Evolutionary conservation across 2,113 vertebrate genomes (phyloP).

Genomic region (Mirounga angustirostris): DNA sequence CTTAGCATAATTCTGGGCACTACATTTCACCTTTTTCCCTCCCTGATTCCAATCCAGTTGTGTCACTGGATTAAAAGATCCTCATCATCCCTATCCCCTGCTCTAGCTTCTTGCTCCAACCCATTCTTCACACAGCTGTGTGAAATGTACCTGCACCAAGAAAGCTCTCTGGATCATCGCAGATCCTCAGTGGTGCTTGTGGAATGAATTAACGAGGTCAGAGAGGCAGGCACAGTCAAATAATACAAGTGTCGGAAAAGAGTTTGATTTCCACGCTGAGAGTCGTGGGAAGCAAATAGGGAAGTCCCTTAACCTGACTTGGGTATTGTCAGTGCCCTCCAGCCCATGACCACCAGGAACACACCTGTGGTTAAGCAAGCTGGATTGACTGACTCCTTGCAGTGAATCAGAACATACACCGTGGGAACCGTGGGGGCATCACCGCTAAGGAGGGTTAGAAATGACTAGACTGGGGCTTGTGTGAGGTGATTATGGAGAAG

Average conservation of each 20-base stretch:
- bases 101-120: neutral
- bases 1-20: too few relatives aligned
- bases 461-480: neutral
- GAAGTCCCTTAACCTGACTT: neutral
- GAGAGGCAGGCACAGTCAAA: neutral
- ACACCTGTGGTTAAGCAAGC: neutral
- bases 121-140: neutral
- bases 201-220: neutral
- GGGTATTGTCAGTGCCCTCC: neutral
- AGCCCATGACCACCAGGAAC: neutral
- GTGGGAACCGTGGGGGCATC: neutral
- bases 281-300: neutral
- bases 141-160: neutral
- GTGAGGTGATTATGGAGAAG: neutral
- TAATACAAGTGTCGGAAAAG: neutral
- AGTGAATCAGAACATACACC: neutral
- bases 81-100: neutral
- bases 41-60: accelerated
- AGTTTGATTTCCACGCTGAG: neutral
- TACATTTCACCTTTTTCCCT: neutral
- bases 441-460: neutral
- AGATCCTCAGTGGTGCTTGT: neutral
- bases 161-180: neutral
- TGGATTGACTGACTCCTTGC: neutral
- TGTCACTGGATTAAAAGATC: neutral